Percentiles rank a stretch among this genome's conserved stretches.
These are phyloP conservation scores for Sipha flava DNA, from an alignment of 1,140 invertebrate species.

Conservation along the genomic window DNA sequence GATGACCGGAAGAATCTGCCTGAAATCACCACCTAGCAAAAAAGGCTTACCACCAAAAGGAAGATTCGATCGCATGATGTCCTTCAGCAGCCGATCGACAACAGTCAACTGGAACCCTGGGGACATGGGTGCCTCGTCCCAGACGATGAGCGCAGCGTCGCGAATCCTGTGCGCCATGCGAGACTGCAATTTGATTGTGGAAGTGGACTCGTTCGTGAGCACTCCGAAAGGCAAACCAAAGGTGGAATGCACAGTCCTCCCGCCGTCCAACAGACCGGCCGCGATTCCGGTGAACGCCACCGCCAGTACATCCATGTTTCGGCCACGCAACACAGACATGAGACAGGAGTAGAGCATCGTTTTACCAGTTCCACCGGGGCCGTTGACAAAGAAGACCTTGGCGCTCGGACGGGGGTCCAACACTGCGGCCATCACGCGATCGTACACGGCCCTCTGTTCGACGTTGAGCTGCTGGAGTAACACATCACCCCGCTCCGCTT, in stretches of 20 bases:
- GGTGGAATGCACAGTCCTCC: slow-evolving; percentile 39
- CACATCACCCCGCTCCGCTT: slow-evolving; percentile 32
- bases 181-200: neutral
- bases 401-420: neutral
- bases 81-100: too few relatives aligned
- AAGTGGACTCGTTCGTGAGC: neutral
- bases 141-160: neutral
- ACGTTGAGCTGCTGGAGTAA: neutral
- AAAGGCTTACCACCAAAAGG: slow-evolving; percentile 25
- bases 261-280: slow-evolving; percentile 37
- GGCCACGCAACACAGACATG: slow-evolving; percentile 19
- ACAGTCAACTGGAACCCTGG: too few relatives aligned
- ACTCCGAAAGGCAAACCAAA: slow-evolving; percentile 33
- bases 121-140: too few relatives aligned
- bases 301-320: slow-evolving; percentile 7
- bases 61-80: too few relatives aligned
- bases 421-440: neutral
- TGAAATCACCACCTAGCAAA: slow-evolving; percentile 36
- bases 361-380: slow-evolving; percentile 41
- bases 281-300: slow-evolving; percentile 42
- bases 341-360: slow-evolving; percentile 36
- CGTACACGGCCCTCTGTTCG: neutral
- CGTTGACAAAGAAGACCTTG: slow-evolving; percentile 39
- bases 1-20: slow-evolving; percentile 47
- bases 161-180: too few relatives aligned